phyloP scores from a whole-genome alignment of 2,113 vertebrate genomes.

The Tupaia tana region DNA sequence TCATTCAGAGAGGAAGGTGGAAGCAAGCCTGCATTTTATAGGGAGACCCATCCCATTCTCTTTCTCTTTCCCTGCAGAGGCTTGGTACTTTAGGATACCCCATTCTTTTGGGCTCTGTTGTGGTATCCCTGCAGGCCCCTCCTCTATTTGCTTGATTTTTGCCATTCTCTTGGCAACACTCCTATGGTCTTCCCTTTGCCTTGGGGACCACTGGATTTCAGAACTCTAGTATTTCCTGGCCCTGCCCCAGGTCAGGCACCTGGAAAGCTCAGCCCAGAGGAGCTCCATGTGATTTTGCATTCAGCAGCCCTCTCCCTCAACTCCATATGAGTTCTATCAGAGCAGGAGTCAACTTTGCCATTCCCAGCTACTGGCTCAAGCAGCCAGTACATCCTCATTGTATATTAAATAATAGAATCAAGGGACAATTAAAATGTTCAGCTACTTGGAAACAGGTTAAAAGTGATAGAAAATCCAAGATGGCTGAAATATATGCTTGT shows the following conservation, averaged over 20 bases:
- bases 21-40: neutral
- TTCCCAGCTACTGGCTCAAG: neutral
- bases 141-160: neutral
- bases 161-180: neutral
- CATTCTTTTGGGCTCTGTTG: neutral
- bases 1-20: neutral
- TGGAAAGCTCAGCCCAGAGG: neutral
- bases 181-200: neutral
- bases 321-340: neutral
- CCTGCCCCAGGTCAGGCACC: neutral
- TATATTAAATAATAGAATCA: neutral
- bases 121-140: rapidly evolving
- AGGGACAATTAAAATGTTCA: neutral
- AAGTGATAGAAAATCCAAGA: neutral
- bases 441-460: neutral
- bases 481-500: neutral
- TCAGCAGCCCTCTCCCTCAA: neutral
- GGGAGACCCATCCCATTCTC: neutral
- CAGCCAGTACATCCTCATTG: neutral
- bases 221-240: neutral
- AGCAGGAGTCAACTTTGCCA: neutral
- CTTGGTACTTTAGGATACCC: too few species aligned
- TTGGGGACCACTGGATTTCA: neutral
- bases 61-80: neutral
- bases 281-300: rapidly evolving